Base-by-base conservation (phyloP, 2,113 vertebrate genomes). In the Opisthocomus hoazin region DNA sequence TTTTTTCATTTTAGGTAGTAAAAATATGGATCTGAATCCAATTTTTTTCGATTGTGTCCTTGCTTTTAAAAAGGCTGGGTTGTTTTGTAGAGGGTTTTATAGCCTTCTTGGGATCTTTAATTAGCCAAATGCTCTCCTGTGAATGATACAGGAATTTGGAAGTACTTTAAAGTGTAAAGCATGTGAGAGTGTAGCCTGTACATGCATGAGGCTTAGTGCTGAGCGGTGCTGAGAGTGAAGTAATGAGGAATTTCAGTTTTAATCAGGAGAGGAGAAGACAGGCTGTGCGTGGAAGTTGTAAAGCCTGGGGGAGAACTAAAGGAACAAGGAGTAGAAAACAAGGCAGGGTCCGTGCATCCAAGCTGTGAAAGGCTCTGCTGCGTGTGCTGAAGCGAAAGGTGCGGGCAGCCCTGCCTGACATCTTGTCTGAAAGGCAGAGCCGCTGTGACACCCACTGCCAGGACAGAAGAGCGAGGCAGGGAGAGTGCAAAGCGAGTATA, bases 171-270 rank as follows among this genome's bases (percentile, higher is more conserved):
- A 77, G 58, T 19, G 36, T 57, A 34, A 73, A 50, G 48, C 48
- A 37, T 0, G 0, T 51, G 70, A 69, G 84, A 79, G 9, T 3
- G 5, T 76, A 73, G 82, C 93, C 84, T 89, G 41, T 27, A 26
- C 29, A 0, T n/a, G 43, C 39, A 14, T 14, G 30, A 65, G 30
- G 53, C 69, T 63, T 63, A 37, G 79, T 32, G 45, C 70, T 89
- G 70, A 78, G 86, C 90, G 56, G 53, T 69, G 71, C 60, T 89
- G 84, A 85, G 80, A 32, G 32, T 45, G 61, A 73, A 88, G 96
- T 89, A 73, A 91, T 81, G 90, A 92, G 73, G 54, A 34, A n/a
- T 10, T 61, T 90, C 90, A 48, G 80, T 84, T 92, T 94, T 94
- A 94, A 88, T 95, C 57, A 96, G 93, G 87, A 79, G 56, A 76